Evolutionary conservation across 2,113 vertebrate genomes (phyloP).

Genomic region (Rhombomys opimus): DNA sequence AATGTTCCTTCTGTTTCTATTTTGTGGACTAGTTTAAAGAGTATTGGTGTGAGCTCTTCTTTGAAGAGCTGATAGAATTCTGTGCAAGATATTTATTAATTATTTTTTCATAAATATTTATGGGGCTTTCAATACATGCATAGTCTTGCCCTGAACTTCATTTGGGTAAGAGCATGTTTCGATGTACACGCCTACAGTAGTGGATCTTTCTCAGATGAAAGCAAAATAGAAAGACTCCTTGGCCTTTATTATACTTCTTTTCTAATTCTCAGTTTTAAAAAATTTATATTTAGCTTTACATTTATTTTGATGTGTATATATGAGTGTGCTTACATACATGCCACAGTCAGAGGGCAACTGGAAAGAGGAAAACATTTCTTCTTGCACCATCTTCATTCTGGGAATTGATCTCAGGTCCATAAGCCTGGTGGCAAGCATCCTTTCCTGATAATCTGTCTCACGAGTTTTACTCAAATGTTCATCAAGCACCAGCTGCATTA

Average conservation of each 20-base stretch:
- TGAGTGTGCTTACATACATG: background rate
- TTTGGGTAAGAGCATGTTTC: background rate
- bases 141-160: background rate
- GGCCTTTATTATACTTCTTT: background rate
- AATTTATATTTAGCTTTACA: background rate
- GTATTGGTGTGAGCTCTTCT: no score
- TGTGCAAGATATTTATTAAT: conserved; percentile 23
- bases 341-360: background rate
- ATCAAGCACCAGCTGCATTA: background rate
- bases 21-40: no score
- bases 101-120: conserved; percentile 44
- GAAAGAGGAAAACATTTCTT: background rate
- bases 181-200: background rate
- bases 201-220: background rate
- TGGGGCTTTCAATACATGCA: background rate
- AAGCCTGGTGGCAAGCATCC: background rate
- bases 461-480: conserved; percentile 2
- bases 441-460: background rate
- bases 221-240: conserved; percentile 29
- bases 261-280: background rate
- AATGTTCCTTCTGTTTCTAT: no score
- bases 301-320: background rate
- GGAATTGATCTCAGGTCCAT: background rate
- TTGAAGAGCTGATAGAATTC: no score
- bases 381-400: background rate